These are phyloP conservation scores for Acanthurus lineatus DNA, from an alignment of 2,797 vertebrate genomes.

Conservation along the genomic window DNA sequence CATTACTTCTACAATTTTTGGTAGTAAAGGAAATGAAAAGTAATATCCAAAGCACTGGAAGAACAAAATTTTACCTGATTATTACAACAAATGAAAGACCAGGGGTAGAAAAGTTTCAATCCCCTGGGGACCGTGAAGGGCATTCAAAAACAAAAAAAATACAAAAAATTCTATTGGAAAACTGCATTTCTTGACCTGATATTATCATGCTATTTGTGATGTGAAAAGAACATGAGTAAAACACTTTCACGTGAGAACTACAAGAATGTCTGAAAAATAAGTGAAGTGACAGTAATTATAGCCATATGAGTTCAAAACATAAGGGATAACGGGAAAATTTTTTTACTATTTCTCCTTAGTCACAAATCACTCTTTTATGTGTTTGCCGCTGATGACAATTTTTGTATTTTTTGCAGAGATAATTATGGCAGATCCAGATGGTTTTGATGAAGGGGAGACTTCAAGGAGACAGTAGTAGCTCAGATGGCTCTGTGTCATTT, in stretches of 20 bases:
- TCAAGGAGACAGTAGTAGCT: conserved; percentile 29
- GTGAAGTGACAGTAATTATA: not conserved
- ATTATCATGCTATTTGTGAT: too few species aligned
- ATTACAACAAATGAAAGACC: not conserved
- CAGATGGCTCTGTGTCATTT: conserved; percentile 56
- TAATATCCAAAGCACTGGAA: too few species aligned
- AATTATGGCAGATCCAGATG: conserved; percentile 43
- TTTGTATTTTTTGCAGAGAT: too few species aligned
- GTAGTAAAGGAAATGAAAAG: too few species aligned
- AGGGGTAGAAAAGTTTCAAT: not conserved
- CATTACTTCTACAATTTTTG: not conserved
- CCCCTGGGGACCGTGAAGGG: not conserved
- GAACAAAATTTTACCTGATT: too few species aligned
- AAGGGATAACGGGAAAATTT: not conserved
- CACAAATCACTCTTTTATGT: too few species aligned
- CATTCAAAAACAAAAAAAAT: not conserved
- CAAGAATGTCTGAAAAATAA: not conserved
- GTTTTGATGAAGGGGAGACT: conserved; percentile 25
- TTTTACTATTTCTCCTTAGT: not conserved
- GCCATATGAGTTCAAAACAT: not conserved
- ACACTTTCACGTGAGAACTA: not conserved
- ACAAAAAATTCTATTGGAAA: too few species aligned
- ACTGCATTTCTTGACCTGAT: too few species aligned
- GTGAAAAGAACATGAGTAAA: not conserved
- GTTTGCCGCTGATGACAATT: too few species aligned